These are phyloP conservation scores for Aporophyla lueneburgensis DNA, from an alignment of 2,888 invertebrate genomes.

Conservation along the genomic window DNA sequence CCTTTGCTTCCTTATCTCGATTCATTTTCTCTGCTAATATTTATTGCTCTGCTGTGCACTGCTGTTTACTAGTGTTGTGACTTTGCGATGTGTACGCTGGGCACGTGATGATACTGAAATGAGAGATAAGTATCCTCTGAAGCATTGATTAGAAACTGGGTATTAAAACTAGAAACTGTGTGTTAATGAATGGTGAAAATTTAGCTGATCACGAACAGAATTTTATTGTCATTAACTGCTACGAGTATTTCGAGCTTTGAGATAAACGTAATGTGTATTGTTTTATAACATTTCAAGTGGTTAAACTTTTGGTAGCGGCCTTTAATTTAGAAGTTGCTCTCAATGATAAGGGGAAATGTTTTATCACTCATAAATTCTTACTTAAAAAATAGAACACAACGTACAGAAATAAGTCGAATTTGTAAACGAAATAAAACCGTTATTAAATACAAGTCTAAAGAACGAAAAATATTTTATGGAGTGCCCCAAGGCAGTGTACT, in stretches of 20 bases:
- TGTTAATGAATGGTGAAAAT: background rate
- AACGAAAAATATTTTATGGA: too few relatives aligned
- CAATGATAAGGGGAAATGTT: too few relatives aligned
- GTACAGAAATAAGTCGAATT: too few relatives aligned
- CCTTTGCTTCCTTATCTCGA: constrained; percentile 76
- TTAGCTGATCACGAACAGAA: background rate
- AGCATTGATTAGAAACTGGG: constrained; percentile 17
- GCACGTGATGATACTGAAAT: background rate
- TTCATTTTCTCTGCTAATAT: constrained; percentile 78
- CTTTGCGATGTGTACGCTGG: constrained; percentile 1
- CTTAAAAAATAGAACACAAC: too few relatives aligned
- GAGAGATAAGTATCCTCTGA: background rate
- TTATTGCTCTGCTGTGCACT: constrained; percentile 70
- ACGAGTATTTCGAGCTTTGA: background rate
- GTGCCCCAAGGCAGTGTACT: too few relatives aligned
- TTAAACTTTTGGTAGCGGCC: background rate
- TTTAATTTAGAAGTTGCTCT: background rate
- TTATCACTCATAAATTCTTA: too few relatives aligned
- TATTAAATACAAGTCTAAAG: too few relatives aligned
- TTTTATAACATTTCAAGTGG: background rate
- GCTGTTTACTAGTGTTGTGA: constrained; percentile 47
- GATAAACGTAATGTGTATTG: background rate
- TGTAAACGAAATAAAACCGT: too few relatives aligned
- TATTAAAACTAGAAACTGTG: too few relatives aligned
- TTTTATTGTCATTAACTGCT: background rate